Evolutionary conservation across 2,113 vertebrate genomes (phyloP).

Genomic region (Orycteropus afer): DNA sequence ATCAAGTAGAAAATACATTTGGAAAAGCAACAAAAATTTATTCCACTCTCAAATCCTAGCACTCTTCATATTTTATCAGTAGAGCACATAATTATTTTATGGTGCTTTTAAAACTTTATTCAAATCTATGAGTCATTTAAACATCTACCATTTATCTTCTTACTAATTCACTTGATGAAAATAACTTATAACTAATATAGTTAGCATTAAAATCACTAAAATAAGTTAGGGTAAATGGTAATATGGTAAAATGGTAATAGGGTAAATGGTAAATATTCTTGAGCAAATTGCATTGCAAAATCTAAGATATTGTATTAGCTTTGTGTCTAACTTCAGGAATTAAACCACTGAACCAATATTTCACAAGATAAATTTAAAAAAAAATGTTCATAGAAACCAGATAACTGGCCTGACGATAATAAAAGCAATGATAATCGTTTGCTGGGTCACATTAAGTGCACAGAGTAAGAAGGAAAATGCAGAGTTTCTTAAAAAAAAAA

Average conservation of each 20-base stretch:
- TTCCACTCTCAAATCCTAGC: conserved; percentile 12
- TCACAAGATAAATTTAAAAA: background rate
- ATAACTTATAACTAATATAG: conserved; percentile 37
- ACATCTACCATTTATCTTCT: conserved; percentile 29
- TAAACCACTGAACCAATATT: conserved; percentile 6
- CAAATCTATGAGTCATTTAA: conserved; percentile 35
- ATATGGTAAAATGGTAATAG: no score
- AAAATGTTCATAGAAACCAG: conserved; percentile 66
- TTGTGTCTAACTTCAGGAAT: background rate
- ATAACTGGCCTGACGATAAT: conserved; percentile 35
- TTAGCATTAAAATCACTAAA: conserved; percentile 51
- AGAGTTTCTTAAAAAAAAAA: conserved; percentile 24
- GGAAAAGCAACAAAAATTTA: conserved; percentile 34
- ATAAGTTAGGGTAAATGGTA: conserved; percentile 50
- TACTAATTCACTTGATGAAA: conserved; percentile 40
- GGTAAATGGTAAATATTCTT: conserved; percentile 1
- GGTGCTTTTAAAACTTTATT: conserved; percentile 21
- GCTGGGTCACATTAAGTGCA: background rate
- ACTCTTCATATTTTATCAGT: conserved; percentile 8
- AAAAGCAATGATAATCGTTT: conserved; percentile 56
- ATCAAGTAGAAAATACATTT: background rate
- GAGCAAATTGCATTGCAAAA: background rate
- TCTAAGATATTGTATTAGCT: background rate
- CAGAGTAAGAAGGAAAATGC: conserved; percentile 30
- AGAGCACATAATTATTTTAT: conserved; percentile 41